Base-by-base conservation (phyloP, 92 coral and sea anemone species). In the Palythoa grandis region DNA sequence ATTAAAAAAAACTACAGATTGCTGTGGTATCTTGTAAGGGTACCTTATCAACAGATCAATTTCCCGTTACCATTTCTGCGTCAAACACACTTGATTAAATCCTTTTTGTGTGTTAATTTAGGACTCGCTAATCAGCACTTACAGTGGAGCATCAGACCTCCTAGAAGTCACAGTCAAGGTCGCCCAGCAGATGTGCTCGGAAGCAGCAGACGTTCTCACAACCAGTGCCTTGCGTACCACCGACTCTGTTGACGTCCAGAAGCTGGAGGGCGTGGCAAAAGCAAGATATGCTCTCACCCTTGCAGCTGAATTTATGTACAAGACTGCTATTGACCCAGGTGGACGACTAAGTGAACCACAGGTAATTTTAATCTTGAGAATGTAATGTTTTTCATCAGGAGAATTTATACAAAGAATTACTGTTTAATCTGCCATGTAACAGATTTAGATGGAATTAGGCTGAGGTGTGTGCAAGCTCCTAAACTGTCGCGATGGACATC, bases 191-290 rank as follows among this genome's bases (percentile, higher is more conserved):
- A 89, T 90, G 47, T 83, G 85, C 74, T 35, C 17, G 29, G 88
- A 87, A 57, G 67, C 68, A 35, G 15, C 83, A 58, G 83, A 78
- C 37, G 72, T 38, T 22, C 83, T 78, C 69, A 17, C 56, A 9
- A 58, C 83, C 7, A 61, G 35, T 29, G 35, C 35, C 35, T 29
- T 29, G 35, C 35, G 35, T 29, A 29, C 35, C 35, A 29, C 35
- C 35, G 1, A 29, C 35, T 29, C 35, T 29, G 35, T 29, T 29
- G 35, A 29, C 35, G 35, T 29, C 35, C 23, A 86, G 23, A 86
- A 82, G 4, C 76, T 93, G 48, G 96, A 93, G 77, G 89, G 89
- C 57, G 90, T 91, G 50, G 92, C 94, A 47, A 93, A 87, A 56
- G 90, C 90, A 7, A 92, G 96, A 19, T 88, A 47, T 29, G 35